Evolutionary conservation across 30 jellyfish, hydroid and myxozoan species (phyloP), one percentile per base, ranked within the genome.

Genomic region (Chironex yamaguchii): DNA sequence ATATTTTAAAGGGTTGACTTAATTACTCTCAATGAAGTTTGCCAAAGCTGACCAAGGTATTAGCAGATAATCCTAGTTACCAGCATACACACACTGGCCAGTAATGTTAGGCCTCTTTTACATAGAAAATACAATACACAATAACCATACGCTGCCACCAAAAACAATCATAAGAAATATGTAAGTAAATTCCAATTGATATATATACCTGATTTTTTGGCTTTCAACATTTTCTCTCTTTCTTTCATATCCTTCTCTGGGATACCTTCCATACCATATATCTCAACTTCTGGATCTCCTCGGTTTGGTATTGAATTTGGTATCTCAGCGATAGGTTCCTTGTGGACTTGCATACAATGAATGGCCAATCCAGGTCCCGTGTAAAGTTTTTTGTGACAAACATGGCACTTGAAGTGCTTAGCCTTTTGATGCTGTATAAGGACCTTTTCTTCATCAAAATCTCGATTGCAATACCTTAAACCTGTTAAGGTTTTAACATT

Each of bases 301-400:
- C 95, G 80, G 1, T 90, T 91, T 23, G 97, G 96, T 50, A 94
- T 34, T 25, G 99, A 91, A 79, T 94, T 94, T 50, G 99, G 97
- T 1, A 94, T 94, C 22, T 91, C 82, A 29, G 98, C 24, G 6
- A 94, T 90, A 0, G 99, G 97, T 69, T 90, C 97, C 53, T 94
- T 89, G 91, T 94, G 99, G 3, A 94, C 98, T 90, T 94, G 99
- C 84, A 90, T 51, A 25, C 97, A 85, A 63, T 94, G 99, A 50
- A 94, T 89, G 22, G 99, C 97, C 69, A 94, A 70, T 27, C 99
- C 99, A 29, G 97, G 97, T 1, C 97, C 99, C 27, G 99, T 88
- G 81, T 88, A 94, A 0, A 94, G 84, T 51, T 94, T 94, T 78
- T 94, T 94, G 51, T 90, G 97, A 58, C 99, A 94, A 62, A 94